Base-by-base conservation (phyloP, 2,888 invertebrate genomes). In the Agapostemon virescens region DNA sequence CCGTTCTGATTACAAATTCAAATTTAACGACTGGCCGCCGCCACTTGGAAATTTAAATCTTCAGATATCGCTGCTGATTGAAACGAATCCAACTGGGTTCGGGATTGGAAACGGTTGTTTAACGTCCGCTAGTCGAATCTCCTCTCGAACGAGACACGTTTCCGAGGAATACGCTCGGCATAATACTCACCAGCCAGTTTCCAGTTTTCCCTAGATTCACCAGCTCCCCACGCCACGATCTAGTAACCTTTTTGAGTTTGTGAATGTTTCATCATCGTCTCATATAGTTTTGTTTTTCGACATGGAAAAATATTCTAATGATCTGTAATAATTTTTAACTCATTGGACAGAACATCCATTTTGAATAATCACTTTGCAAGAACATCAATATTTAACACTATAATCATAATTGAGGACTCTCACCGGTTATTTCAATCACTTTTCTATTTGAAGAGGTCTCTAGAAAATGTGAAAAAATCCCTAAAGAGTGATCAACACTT, bases 21-120 rank as follows among this genome's bases (percentile, higher is more conserved):
- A 83, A 83, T 83, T 83, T 78, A 83, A 82, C 83, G 83, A 70
- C 66, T 67, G 68, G 30, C 45, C 77, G 82, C 40, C 68, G 72
- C 36, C 77, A 72, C 77, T 82, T 78, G 77, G 82, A 82, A 83
- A 83, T 83, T 82, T 78, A 83, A 83, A 83, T 83, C 72, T 26
- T 30, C 36, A 66, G 81, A 81, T 82, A 81, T 77, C 71, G 82
- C 33, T 20, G 58, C 70, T 75, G 82, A 77, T 81, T 71, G 82
- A 69, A 77, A 77, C 73, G 73, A 74, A 81, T 81, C 67, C 61
- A 73, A 55, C 42, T 38, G 49, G n/a, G n/a, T 26, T 63, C 42
- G 40, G 26, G 42, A 73, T 80, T 69, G 79, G 45, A 68, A 58
- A 63, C 82, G 49, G 72, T 69, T 33, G 52, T 71, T 63, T 30